Base-by-base conservation (phyloP, 2,888 invertebrate genomes). In the Euplagia quadripunctaria region DNA sequence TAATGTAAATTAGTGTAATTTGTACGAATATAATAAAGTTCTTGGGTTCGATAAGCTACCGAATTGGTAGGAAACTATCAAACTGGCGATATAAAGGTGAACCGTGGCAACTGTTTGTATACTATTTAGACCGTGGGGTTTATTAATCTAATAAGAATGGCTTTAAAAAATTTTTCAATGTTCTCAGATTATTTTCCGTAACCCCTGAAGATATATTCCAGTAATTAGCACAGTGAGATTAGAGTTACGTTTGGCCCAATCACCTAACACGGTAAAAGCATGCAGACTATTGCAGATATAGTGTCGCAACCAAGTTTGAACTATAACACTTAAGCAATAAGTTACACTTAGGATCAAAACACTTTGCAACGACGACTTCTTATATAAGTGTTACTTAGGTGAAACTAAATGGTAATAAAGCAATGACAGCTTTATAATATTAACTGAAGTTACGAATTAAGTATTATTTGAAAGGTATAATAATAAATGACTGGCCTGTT, bases 271-370 rank as follows among this genome's bases (percentile, higher is more conserved):
- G 42, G 64, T 73, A 70, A 1, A 74, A 61, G 68, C 43, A 71
- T 49, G 51, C 68, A 71, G 71, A 20, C 41, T n/a, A n/a, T n/a
- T n/a, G n/a, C n/a, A n/a, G n/a, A n/a, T n/a, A 12, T 64, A 7
- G 55, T 81, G 70, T 68, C 75, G 82, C 63, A 83, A 83, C 55
- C 16, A 41, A 75, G 6, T 68, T 67, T 79, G 71, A 78, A 85
- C 77, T 76, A 77, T 76, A 74, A 20, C 58, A 70, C 70, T 84
- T 81, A 76, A 69, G 75, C 84, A 85, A 83, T 85, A 72, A 51
- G 68, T 73, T 70, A 74, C 74, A 83, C 74, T 75, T 64, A 61
- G 72, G 70, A 73, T 76, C 72, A 63, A 75, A 71, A 73, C 68
- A 58, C 75, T 73, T 64, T 64, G 72, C 42, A 55, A 49, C 42